Percentiles rank a stretch among this genome's conserved stretches.
phyloP scores from a whole-genome alignment of 2,888 invertebrate species.

The Theristus sp. region DNA sequence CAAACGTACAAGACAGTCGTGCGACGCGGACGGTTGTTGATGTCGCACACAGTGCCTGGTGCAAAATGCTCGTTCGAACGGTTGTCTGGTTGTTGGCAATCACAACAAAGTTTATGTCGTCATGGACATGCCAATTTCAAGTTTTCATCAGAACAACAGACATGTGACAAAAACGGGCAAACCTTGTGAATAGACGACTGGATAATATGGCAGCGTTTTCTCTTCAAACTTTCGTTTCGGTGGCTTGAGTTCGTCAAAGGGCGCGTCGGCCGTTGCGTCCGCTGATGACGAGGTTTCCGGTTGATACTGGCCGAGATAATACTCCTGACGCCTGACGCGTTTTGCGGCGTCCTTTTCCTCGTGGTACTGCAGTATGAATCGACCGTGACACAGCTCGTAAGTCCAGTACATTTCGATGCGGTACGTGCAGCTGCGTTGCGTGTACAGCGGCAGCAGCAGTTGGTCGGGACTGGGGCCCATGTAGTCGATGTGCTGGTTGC shows the following conservation, averaged over 20 bases:
- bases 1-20: conserved; percentile 73
- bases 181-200: conserved; percentile 45
- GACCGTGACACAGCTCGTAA: conserved; percentile 84
- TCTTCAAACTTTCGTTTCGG: conserved; percentile 46
- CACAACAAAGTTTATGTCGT: no score
- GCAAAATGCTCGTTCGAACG: no score
- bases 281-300: not conserved
- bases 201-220: conserved; percentile 61
- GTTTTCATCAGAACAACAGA: no score
- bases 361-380: conserved; percentile 76
- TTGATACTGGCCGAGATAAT: conserved; percentile 21
- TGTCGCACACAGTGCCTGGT: conserved; percentile 75
- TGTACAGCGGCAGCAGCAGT: conserved; percentile 45
- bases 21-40: conserved; percentile 61
- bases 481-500: conserved; percentile 8
- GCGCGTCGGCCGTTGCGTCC: not conserved
- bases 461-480: not conserved
- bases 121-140: no score
- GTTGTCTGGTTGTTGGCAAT: no score
- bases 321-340: conserved; percentile 15
- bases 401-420: conserved; percentile 58
- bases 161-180: no score
- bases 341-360: conserved; percentile 68
- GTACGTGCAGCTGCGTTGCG: conserved; percentile 60
- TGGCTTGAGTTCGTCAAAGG: conserved; percentile 15